Conservation (phyloP, 2,797 vertebrate species). For the Hafferia zeledoni region DNA sequence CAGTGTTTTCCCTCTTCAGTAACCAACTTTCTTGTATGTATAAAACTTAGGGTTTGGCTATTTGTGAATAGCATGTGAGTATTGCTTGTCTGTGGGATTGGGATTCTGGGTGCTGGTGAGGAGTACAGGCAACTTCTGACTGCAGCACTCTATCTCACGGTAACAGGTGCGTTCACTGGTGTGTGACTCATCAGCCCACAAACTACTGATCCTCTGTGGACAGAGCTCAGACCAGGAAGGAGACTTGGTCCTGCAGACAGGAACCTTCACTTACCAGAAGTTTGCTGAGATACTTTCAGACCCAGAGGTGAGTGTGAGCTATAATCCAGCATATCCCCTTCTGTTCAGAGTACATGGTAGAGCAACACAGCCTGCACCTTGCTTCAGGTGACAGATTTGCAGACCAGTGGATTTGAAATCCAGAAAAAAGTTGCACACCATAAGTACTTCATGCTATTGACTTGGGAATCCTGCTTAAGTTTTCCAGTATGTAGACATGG, state of each 20-base stretch:
- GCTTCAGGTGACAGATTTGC: neutral
- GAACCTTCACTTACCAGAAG: slow-evolving; percentile 87
- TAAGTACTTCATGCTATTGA: neutral
- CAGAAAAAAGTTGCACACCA: neutral
- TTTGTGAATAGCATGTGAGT: neutral
- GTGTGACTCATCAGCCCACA: slow-evolving; percentile 85
- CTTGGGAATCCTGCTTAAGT: neutral
- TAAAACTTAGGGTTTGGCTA: neutral
- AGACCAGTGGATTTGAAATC: neutral
- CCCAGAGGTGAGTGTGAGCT: slow-evolving; percentile 45
- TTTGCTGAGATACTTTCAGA: slow-evolving; percentile 87
- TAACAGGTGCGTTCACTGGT: slow-evolving; percentile 86
- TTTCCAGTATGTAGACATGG: neutral
- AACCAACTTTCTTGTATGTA: neutral
- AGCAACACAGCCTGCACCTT: accelerated
- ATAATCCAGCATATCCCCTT: neutral
- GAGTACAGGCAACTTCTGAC: neutral
- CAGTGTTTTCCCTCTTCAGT: neutral
- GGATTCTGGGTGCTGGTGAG: neutral
- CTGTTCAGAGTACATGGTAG: neutral
- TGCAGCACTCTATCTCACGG: neutral
- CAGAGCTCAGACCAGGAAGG: slow-evolving; percentile 90
- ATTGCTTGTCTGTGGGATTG: accelerated
- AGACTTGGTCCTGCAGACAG: slow-evolving; percentile 88
- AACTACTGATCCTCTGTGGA: slow-evolving; percentile 90